phyloP scores from a whole-genome alignment of 1,140 invertebrate species.

The Phymorhynchus buccinoides region DNA sequence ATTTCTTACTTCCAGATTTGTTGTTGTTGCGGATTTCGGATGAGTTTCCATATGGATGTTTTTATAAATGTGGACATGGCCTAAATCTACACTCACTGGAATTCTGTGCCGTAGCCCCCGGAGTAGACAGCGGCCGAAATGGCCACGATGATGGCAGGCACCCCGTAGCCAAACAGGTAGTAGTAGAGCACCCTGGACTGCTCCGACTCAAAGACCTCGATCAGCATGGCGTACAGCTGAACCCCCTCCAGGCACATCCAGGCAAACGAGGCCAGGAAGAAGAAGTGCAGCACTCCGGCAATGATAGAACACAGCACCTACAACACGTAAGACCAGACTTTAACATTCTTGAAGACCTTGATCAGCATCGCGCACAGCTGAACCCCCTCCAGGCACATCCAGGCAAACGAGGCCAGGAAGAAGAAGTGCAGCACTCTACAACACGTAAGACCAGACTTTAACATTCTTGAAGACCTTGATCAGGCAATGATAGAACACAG shows the following conservation, averaged over 20 bases:
- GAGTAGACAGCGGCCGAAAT: slow-evolving; percentile 86
- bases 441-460: no score
- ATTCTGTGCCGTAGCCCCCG: slow-evolving; percentile 87
- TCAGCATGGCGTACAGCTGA: slow-evolving; percentile 94
- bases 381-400: slow-evolving; percentile 96
- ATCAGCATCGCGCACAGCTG: slow-evolving; percentile 96
- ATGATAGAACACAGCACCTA: slow-evolving; percentile 89
- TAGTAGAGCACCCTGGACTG: slow-evolving; percentile 88
- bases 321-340: no score
- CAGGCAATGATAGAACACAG: slow-evolving; percentile 92
- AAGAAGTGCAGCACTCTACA: slow-evolving; percentile 94
- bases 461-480: slow-evolving; percentile 96
- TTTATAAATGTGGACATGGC: no score
- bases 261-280: slow-evolving; percentile 94
- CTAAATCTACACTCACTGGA: slow-evolving; percentile 75
- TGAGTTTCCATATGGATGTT: no score
- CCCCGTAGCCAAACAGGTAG: slow-evolving; percentile 87
- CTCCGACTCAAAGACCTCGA: slow-evolving; percentile 94
- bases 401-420: slow-evolving; percentile 94
- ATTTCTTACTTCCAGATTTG: no score
- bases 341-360: slow-evolving; percentile 95
- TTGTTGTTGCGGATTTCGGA: no score
- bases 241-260: slow-evolving; percentile 97
- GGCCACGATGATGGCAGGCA: slow-evolving; percentile 74
- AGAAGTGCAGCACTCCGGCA: slow-evolving; percentile 93